Conservation (phyloP, 2,797 vertebrate species). For the Amblyopsis hoosieri region DNA sequence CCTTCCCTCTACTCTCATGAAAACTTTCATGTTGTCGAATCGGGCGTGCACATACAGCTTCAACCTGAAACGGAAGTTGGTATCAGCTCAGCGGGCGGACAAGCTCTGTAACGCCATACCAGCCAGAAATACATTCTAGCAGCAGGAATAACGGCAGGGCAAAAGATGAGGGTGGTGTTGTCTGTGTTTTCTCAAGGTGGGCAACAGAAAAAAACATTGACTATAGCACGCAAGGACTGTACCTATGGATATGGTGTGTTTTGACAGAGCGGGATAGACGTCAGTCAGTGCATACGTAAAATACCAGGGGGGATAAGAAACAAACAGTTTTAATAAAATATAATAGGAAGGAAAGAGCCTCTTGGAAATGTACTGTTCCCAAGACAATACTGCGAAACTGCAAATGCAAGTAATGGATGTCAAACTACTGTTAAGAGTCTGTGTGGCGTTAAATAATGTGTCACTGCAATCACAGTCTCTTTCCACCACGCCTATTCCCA, state of each 20-base stretch:
- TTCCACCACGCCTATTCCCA: conserved; percentile 10
- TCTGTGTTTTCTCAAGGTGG: conserved; percentile 7
- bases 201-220: conserved; percentile 12
- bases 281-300: neutral
- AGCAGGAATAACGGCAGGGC: no score
- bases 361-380: neutral
- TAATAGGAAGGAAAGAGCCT: neutral
- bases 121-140: neutral
- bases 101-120: neutral
- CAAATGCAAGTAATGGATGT: conserved; percentile 8
- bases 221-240: neutral
- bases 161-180: conserved; percentile 9
- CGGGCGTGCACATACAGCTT: conserved; percentile 82
- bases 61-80: conserved; percentile 82
- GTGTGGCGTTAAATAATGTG: conserved; percentile 7
- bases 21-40: conserved; percentile 79
- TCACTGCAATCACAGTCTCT: conserved; percentile 19
- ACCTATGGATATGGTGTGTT: conserved; percentile 21
- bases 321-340: conserved; percentile 1
- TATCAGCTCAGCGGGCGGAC: neutral
- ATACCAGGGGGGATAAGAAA: conserved; percentile 7
- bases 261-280: conserved; percentile 7
- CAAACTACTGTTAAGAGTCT: neutral
- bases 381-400: conserved; percentile 12
- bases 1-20: conserved; percentile 90